phyloP scores from a whole-genome alignment of 2,113 vertebrate genomes.

The Piaya cayana region DNA sequence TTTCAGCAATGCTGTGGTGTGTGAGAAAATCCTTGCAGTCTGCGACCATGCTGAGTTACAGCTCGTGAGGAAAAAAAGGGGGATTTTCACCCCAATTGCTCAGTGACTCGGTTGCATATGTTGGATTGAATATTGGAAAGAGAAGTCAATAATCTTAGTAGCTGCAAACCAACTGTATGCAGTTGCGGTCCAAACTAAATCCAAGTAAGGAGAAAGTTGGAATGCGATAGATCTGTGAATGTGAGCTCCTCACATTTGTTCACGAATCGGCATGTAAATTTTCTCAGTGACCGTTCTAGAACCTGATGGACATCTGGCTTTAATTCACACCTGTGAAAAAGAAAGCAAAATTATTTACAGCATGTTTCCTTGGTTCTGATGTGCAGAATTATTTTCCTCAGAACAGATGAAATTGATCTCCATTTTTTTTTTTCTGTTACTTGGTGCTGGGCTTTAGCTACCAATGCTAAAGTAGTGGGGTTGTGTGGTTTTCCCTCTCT shows the following conservation, averaged over 20 bases:
- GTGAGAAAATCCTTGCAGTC: conserved; percentile 62
- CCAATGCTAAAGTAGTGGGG: conserved; percentile 20
- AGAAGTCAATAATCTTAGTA: conserved; percentile 73
- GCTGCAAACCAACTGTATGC: conserved; percentile 64
- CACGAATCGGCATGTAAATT: conserved; percentile 31
- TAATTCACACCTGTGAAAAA: conserved; percentile 55
- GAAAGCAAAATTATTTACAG: conserved; percentile 40
- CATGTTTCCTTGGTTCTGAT: conserved; percentile 62
- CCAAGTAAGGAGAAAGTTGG: conserved; percentile 52
- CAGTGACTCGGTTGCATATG: conserved; percentile 74
- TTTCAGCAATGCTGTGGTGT: conserved; percentile 62
- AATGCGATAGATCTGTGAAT: conserved; percentile 42
- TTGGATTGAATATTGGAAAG: conserved; percentile 75
- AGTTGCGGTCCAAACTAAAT: conserved; percentile 66
- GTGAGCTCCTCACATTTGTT: conserved; percentile 55
- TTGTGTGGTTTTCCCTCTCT: conserved; percentile 19
- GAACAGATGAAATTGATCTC: conserved; percentile 40
- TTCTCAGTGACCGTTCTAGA: conserved; percentile 64
- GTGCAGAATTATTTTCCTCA: conserved; percentile 37
- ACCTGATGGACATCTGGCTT: conserved; percentile 53
- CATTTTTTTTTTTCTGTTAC: not conserved
- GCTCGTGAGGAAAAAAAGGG: conserved; percentile 67
- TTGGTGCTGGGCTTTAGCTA: conserved; percentile 33
- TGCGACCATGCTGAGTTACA: conserved; percentile 72
- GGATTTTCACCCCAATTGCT: conserved; percentile 57